phyloP scores from a whole-genome alignment of 64 coral and sea anemone genomes.

The Actinia tenebrosa region DNA sequence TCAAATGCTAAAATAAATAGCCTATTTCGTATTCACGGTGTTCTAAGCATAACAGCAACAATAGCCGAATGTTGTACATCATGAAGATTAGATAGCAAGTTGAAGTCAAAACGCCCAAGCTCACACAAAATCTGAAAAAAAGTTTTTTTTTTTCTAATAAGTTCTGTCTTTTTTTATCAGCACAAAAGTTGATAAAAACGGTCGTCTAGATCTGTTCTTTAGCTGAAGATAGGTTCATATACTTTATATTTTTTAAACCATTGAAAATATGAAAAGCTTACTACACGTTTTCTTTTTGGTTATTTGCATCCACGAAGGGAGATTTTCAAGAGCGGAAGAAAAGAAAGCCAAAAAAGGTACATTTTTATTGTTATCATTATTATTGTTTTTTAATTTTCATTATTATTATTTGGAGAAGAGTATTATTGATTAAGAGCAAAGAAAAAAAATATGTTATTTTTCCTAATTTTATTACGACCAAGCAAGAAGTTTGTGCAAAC shows the following conservation, averaged over 20 bases:
- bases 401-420: no score
- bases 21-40: not conserved
- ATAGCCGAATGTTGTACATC: not conserved
- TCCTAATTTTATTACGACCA: no score
- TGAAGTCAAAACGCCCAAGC: not conserved
- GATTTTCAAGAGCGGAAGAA: not conserved
- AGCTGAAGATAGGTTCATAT: not conserved
- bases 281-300: not conserved
- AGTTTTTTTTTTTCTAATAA: no score
- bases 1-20: not conserved
- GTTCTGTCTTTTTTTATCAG: no score
- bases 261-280: not conserved
- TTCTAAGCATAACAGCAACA: not conserved
- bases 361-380: not conserved
- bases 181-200: no score
- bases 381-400: not conserved
- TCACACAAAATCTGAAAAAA: no score
- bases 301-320: not conserved
- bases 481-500: no score
- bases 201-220: not conserved
- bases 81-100: not conserved
- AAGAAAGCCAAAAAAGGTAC: not conserved
- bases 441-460: no score
- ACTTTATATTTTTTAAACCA: not conserved
- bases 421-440: no score